phyloP scores from a whole-genome alignment of 2,888 invertebrate species.

The Tenthredo distinguenda region DNA sequence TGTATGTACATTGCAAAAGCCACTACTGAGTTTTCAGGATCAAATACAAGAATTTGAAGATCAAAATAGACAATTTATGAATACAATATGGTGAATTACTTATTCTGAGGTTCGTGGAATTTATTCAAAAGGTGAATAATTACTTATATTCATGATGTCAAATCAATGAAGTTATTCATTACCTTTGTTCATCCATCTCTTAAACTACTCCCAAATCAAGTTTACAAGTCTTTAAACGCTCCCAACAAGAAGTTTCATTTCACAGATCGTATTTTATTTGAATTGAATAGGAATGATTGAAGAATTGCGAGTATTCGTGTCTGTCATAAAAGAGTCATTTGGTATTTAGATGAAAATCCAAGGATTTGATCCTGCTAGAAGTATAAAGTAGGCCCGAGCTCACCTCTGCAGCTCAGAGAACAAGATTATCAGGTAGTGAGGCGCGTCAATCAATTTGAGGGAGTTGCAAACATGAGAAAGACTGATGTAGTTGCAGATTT shows the following conservation, averaged over 20 bases:
- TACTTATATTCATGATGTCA: neutral
- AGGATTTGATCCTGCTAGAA: conserved; percentile 69
- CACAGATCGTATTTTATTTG: neutral
- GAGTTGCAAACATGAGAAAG: conserved; percentile 76
- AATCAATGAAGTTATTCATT: conserved; percentile 4
- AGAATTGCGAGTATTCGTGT: neutral
- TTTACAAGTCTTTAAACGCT: neutral
- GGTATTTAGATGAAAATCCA: conserved; percentile 53
- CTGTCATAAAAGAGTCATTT: neutral
- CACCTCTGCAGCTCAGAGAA: conserved; percentile 77
- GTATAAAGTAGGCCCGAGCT: conserved; percentile 63
- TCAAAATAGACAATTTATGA: neutral
- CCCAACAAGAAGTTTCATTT: neutral
- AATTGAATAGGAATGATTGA: neutral
- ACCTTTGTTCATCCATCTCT: conserved; percentile 42
- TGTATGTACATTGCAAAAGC: conserved; percentile 27
- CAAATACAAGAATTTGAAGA: conserved; percentile 37
- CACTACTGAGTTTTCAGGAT: conserved; percentile 45
- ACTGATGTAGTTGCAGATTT: conserved; percentile 73
- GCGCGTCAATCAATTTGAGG: conserved; percentile 76
- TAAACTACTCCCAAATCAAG: neutral
- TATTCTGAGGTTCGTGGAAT: neutral
- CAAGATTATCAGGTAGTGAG: conserved; percentile 76
- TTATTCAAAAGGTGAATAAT: neutral
- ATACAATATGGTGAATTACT: neutral